Conservation (phyloP, 1,140 invertebrate genomes). For the Bombus affinis region DNA sequence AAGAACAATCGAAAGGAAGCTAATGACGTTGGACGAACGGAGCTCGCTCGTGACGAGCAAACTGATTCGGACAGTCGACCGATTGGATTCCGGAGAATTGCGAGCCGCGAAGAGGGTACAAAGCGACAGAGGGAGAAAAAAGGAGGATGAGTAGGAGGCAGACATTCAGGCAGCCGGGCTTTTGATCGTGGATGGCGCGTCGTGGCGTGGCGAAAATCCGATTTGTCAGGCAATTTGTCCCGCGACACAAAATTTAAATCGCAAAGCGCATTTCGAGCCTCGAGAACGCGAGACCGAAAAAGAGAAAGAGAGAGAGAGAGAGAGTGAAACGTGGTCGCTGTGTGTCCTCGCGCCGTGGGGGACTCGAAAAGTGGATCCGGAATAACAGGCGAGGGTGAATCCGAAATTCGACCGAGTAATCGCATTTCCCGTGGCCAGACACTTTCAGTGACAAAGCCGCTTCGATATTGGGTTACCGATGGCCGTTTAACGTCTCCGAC, state of each 20-base stretch:
- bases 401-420: conserved; percentile 77
- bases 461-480: conserved; percentile 40
- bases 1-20: background rate
- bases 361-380: conserved; percentile 78
- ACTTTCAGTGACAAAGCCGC: conserved; percentile 54
- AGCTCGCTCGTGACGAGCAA: conserved; percentile 3
- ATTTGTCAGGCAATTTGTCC: conserved; percentile 80
- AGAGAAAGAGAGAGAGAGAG: background rate
- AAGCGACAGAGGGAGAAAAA: conserved; percentile 31
- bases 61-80: conserved; percentile 43
- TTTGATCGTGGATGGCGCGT: conserved; percentile 56
- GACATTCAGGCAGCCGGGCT: conserved; percentile 17
- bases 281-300: conserved; percentile 3
- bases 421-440: conserved; percentile 72
- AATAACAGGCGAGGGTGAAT: conserved; percentile 81
- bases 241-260: conserved; percentile 82
- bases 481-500: conserved; percentile 39
- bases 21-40: conserved; percentile 1
- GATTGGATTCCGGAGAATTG: conserved; percentile 55
- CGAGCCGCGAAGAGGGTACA: conserved; percentile 33
- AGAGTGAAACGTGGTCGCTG: background rate
- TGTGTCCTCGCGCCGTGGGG: conserved; percentile 73
- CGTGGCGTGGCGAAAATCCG: conserved; percentile 70
- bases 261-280: conserved; percentile 74
- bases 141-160: conserved; percentile 23